Evolutionary conservation across 2,797 vertebrate genomes (phyloP).

Genomic region (Pogonophryne albipinna): DNA sequence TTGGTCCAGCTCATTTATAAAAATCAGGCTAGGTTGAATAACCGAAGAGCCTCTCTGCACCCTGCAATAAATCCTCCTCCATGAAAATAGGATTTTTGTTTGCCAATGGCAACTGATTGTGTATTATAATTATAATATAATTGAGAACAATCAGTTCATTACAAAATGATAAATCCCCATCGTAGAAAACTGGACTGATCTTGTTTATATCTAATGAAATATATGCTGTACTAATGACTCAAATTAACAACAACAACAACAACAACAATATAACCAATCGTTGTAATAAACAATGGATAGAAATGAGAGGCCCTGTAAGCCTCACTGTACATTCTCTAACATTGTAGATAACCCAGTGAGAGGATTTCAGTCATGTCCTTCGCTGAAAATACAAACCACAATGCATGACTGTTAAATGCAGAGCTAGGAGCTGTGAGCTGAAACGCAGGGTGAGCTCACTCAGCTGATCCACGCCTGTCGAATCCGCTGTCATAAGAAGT

Average conservation of each 20-base stretch:
- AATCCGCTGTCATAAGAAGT: constrained; percentile 18
- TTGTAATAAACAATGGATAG: constrained; percentile 28
- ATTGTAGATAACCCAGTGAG: constrained; percentile 14
- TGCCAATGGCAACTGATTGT: background rate
- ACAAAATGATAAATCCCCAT: background rate
- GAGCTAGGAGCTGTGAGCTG: constrained; percentile 4
- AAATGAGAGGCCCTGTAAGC: constrained; percentile 22
- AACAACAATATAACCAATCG: constrained; percentile 21
- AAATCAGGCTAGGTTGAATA: background rate
- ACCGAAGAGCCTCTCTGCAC: background rate
- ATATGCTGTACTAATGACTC: constrained; percentile 1
- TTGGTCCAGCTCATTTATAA: background rate
- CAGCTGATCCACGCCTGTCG: constrained; percentile 31
- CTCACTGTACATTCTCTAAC: constrained; percentile 12
- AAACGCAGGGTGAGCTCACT: background rate
- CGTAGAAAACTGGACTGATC: background rate
- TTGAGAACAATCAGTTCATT: background rate
- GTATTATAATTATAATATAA: background rate
- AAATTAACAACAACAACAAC: constrained; percentile 2
- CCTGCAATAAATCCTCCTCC: background rate
- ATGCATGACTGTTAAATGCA: constrained; percentile 47
- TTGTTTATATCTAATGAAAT: background rate
- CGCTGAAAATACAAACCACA: constrained; percentile 55
- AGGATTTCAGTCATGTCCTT: constrained; percentile 20
- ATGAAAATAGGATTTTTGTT: background rate